Base-by-base conservation (phyloP, 2,113 vertebrate species). In the Triplophysa tibetana region DNA sequence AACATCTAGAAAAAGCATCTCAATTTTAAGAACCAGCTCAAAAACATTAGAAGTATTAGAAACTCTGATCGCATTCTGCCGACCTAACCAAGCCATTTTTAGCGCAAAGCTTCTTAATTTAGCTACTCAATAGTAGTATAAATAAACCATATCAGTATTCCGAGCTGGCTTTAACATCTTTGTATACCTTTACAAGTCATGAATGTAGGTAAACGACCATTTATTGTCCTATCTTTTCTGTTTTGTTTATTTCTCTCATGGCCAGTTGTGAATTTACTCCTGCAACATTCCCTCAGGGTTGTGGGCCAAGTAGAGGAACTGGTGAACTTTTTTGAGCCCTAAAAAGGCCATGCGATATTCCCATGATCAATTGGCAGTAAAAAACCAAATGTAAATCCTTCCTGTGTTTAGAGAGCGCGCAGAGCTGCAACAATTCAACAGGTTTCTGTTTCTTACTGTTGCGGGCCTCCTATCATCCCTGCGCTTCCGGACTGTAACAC, bases 331-430 rank as follows among this genome's bases (percentile, higher is more conserved):
- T 38, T 89, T 92, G 87, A 85, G 88, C 56, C 87, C 91, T 84
- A 90, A 89, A 91, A 93, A 90, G 86, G 84, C 68, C 82, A 75
- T 85, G 81, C 24, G 81, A 91, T 93, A 85, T 88, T 81, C 68
- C 78, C 54, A 50, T 85, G 87, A 90, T 87, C 81, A 89, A 87
- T 87, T 81, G 85, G 83, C 85, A 12, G 78, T 77, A 75, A 85
- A 86, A 82, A 89, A 85, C 85, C 81, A 90, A 91, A 80, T 84
- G 70, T 90, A 91, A 91, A 86, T 92, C 90, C 83, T 88, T 77
- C 69, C 77, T 86, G 80, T 92, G 85, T 91, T 91, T 92, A 91
- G 87, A 88, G 79, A 89, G 79, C 76, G 88, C 70, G 78, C 83
- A 84, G 84, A 86, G 83, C 86, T 81, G 85, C 77, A 88, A 78